Base-by-base conservation (phyloP, 2,797 vertebrate species). In the Tapera naevia region DNA sequence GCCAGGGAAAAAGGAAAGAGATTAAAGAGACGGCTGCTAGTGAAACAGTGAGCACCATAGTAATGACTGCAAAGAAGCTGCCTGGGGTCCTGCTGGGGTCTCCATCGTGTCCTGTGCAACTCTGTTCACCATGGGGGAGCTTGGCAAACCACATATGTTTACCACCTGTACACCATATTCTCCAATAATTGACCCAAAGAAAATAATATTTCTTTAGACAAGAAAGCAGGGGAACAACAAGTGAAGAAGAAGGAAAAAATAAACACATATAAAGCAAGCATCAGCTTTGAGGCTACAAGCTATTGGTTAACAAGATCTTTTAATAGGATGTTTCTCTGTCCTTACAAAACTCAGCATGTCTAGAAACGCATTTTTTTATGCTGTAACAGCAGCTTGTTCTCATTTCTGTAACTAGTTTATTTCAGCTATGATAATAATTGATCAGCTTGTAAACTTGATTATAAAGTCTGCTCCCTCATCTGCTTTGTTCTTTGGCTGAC, bases 381-480 rank as follows among this genome's bases (percentile, higher is more conserved):
- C 76, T 93, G 17, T n/a, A 86, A 72, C 46, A 81, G 66, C 66
- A 84, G 51, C 35, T 93, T 73, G 39, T 73, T 88, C 70, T 82
- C 60, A 53, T 80, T 60, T 93, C 88, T 91, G 61, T 89, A 94
- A 94, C 80, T 17, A 66, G 71, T 17, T 85, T 76, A 89, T 53
- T 85, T 39, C 48, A 89, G 69, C 60, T 64, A 67, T 82, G 79
- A 92, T 62, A 87, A 85, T 80, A 93, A 92, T 28, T 80, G 81
- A 92, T 92, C 48, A 70, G 85, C 79, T 41, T 88, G 71, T 64
- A 95, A 93, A 91, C 48, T 56, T 70, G 74, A 89, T 91, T 82
- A 85, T 48, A 87, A 94, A 80, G 64, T 70, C 92, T 85, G 60
- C 51, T 94, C 51, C 39, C 35, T 73, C 64, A 37, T 80, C 64